Conservation (phyloP, 2,888 invertebrate species). For the Clistopyga incitator region DNA sequence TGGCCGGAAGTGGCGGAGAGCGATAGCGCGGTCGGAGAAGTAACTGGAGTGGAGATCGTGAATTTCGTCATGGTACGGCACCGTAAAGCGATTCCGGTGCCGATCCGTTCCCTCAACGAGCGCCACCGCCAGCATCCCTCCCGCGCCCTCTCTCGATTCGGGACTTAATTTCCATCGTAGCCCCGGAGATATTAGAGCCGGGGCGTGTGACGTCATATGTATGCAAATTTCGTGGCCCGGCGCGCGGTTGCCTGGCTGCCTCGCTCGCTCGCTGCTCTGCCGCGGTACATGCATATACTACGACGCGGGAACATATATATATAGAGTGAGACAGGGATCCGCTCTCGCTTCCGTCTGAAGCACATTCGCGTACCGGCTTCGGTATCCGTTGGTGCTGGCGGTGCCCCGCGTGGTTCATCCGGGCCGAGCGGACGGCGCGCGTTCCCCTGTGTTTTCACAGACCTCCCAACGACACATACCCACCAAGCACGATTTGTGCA, state of each 20-base stretch:
- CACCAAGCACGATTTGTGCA: conserved; percentile 36
- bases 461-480: conserved; percentile 43
- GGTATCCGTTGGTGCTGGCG: conserved; percentile 76
- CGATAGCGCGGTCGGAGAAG: conserved; percentile 15
- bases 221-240: conserved; percentile 79
- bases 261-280: conserved; percentile 43
- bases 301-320: conserved; percentile 16
- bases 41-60: conserved; percentile 54
- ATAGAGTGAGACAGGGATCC: conserved; percentile 54
- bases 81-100: conserved; percentile 65
- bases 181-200: conserved; percentile 80
- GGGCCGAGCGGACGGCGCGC: conserved; percentile 36
- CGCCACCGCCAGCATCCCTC: conserved; percentile 8
- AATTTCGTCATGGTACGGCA: conserved; percentile 60
- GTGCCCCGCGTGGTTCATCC: conserved; percentile 66
- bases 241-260: conserved; percentile 62
- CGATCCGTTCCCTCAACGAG: conserved; percentile 34
- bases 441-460: conserved; percentile 43
- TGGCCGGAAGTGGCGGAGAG: conserved; percentile 34
- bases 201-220: conserved; percentile 81
- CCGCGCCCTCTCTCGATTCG: conserved; percentile 67
- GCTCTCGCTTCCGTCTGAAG: conserved; percentile 78
- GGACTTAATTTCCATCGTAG: conserved; percentile 81
- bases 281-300: conserved; percentile 22
- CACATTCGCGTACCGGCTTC: conserved; percentile 74